Conservation (phyloP, 2,113 vertebrate genomes). For the Neolamprologus falcicula region DNA sequence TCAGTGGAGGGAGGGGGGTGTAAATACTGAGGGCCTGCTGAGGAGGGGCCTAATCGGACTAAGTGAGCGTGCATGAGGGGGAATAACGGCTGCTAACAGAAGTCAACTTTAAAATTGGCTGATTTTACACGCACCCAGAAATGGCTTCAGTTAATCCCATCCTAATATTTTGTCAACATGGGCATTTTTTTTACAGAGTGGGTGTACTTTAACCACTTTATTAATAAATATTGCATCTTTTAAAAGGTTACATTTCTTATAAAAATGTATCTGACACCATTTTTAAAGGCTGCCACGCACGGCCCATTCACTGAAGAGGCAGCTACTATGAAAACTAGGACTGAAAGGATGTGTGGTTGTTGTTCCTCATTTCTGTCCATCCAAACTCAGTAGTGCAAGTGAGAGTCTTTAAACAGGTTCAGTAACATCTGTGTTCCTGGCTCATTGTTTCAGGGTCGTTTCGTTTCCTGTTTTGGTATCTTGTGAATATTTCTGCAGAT, state of each 20-base stretch:
- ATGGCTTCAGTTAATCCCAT: background rate
- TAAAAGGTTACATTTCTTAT: background rate
- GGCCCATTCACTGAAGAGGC: background rate
- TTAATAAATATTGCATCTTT: background rate
- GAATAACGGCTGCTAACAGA: background rate
- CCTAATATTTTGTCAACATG: background rate
- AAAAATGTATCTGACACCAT: background rate
- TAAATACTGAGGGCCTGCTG: background rate
- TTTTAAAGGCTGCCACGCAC: background rate
- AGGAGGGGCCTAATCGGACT: background rate
- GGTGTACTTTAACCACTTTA: background rate
- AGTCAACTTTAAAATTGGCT: background rate
- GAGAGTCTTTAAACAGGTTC: background rate
- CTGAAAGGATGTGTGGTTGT: background rate
- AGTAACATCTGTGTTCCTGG: background rate
- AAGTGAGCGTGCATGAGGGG: background rate
- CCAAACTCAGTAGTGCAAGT: background rate
- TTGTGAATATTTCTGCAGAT: background rate
- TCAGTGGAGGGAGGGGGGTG: constrained; percentile 1
- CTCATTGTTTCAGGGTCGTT: background rate
- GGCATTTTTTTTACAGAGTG: background rate
- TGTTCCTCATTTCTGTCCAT: background rate
- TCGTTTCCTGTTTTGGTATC: background rate
- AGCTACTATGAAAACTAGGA: background rate
- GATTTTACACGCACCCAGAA: background rate